These are phyloP conservation scores for Ennomos quercinarius DNA, from an alignment of 2,888 invertebrate genomes.

Conservation along the genomic window DNA sequence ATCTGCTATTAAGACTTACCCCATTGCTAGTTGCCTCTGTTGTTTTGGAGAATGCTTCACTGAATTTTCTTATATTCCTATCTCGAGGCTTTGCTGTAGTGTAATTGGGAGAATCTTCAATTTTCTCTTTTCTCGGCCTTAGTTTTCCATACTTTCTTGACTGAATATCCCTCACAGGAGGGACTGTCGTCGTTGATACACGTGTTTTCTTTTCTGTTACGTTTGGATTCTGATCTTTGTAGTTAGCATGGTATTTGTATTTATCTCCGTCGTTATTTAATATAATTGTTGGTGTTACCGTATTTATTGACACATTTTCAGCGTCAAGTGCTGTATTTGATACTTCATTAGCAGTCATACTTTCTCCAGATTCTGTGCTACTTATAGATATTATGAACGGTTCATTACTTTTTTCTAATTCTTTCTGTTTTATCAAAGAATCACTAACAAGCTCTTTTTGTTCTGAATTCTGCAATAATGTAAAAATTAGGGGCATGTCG, in stretches of 20 bases:
- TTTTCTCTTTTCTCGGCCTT: slow-evolving; percentile 49
- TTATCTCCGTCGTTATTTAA: slow-evolving; percentile 52
- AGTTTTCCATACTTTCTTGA: slow-evolving; percentile 64
- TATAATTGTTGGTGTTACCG: slow-evolving; percentile 49
- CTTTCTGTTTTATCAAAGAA: slow-evolving; percentile 36
- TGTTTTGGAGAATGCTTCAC: slow-evolving; percentile 71
- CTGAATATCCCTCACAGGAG: slow-evolving; percentile 71
- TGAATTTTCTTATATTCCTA: slow-evolving; percentile 65
- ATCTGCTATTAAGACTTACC: slow-evolving; percentile 58
- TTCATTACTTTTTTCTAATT: slow-evolving; percentile 50
- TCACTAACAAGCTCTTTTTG: slow-evolving; percentile 43
- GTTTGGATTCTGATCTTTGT: slow-evolving; percentile 58
- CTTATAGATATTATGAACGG: slow-evolving; percentile 67
- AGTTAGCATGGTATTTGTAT: slow-evolving; percentile 73
- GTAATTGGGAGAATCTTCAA: slow-evolving; percentile 48
- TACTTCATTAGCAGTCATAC: slow-evolving; percentile 57
- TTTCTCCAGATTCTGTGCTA: slow-evolving; percentile 72
- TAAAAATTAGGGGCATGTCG: slow-evolving; percentile 68
- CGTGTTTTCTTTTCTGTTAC: slow-evolving; percentile 50
- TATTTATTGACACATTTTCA: slow-evolving; percentile 55
- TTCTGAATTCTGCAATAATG: slow-evolving; percentile 58
- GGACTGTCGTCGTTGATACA: slow-evolving; percentile 51
- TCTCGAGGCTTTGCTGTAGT: slow-evolving; percentile 59
- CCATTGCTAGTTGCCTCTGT: slow-evolving; percentile 75
- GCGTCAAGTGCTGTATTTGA: slow-evolving; percentile 54